Conservation (phyloP, 2,888 invertebrate species). For the Thymelicus lineola region DNA sequence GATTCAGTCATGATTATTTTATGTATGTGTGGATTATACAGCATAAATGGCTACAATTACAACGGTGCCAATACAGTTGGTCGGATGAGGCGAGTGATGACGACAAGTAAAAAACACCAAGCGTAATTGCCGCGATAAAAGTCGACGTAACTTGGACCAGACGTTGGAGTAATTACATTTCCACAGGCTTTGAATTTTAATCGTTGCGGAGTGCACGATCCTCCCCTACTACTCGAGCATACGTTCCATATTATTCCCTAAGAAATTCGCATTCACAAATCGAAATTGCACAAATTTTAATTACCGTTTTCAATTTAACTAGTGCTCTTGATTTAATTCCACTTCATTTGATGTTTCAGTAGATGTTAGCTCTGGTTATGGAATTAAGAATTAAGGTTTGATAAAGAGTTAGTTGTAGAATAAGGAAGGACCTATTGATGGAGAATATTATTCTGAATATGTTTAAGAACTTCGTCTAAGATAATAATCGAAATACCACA, state of each 20-base stretch:
- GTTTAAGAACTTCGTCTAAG: background rate
- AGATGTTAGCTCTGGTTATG: no score
- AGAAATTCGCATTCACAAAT: conserved; percentile 21
- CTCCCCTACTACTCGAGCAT: conserved; percentile 17
- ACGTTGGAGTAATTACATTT: conserved; percentile 79
- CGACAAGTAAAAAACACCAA: conserved; percentile 56
- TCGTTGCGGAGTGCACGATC: conserved; percentile 52
- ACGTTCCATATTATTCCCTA: conserved; percentile 19
- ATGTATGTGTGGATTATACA: no score
- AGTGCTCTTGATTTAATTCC: conserved; percentile 4
- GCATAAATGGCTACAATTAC: conserved; percentile 1
- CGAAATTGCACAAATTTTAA: conserved; percentile 24
- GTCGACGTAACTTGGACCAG: conserved; percentile 73
- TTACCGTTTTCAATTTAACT: conserved; percentile 20
- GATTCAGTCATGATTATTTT: background rate
- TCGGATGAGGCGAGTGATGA: conserved; percentile 17
- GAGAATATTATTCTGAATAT: no score
- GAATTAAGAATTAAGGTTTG: no score
- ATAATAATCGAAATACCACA: background rate
- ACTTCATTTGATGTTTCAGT: background rate
- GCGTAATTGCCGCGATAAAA: conserved; percentile 79
- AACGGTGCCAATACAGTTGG: conserved; percentile 11
- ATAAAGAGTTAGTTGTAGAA: background rate
- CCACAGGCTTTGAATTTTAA: conserved; percentile 82
- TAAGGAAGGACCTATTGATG: background rate